Evolutionary conservation across 2,888 invertebrate species (phyloP).

Genomic region (Carpatolechia fugitivella): DNA sequence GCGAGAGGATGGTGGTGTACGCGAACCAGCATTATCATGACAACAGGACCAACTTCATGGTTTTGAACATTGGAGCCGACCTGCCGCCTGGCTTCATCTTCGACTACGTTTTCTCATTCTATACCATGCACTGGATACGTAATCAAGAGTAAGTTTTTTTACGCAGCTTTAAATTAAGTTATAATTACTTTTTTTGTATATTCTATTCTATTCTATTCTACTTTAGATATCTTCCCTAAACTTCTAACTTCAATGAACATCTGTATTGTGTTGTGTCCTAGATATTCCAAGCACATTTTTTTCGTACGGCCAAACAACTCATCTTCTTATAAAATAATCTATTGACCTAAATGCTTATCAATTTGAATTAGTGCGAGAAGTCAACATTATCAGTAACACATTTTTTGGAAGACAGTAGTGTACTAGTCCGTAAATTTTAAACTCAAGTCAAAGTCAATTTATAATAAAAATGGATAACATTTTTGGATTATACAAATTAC

Average conservation of each 20-base stretch:
- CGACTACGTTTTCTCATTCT: slow-evolving; percentile 87
- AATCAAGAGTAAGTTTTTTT: slow-evolving; percentile 82
- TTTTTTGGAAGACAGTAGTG: too few relatives aligned
- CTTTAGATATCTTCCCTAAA: too few relatives aligned
- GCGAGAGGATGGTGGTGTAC: slow-evolving; percentile 84
- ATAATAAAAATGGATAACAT: too few relatives aligned
- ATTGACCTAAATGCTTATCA: background rate
- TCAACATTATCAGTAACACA: background rate
- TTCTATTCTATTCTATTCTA: too few relatives aligned
- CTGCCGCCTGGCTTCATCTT: slow-evolving; percentile 76
- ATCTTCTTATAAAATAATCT: background rate
- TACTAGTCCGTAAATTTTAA: too few relatives aligned
- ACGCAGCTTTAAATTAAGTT: too few relatives aligned
- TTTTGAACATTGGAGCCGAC: slow-evolving; percentile 78
- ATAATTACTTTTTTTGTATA: too few relatives aligned
- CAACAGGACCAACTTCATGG: slow-evolving; percentile 65
- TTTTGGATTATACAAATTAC: too few relatives aligned
- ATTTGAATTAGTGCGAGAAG: background rate
- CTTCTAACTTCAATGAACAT: background rate
- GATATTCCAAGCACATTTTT: too few relatives aligned
- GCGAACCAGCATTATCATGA: slow-evolving; percentile 78
- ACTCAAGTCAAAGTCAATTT: too few relatives aligned
- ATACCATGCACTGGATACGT: slow-evolving; percentile 88
- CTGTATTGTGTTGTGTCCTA: background rate
- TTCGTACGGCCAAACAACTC: too few relatives aligned